phyloP scores from a whole-genome alignment of 2,888 invertebrate genomes.

The Synergus japonicus region DNA sequence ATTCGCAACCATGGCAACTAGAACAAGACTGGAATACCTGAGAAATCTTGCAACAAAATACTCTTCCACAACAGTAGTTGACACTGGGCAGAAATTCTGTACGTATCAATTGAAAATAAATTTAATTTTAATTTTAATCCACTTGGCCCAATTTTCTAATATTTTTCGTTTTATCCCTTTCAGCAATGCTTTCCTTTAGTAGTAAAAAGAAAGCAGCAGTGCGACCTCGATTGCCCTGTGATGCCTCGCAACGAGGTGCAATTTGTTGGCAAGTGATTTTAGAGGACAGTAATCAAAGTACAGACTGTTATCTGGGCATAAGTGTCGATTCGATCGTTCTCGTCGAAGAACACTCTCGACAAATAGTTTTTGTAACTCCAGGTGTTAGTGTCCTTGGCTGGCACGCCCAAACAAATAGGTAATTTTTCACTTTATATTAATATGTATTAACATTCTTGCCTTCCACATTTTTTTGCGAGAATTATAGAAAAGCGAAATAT shows the following conservation, averaged over 20 bases:
- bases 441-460: too few species aligned
- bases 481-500: not conserved
- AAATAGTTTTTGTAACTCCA: constrained; percentile 92
- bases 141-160: not conserved
- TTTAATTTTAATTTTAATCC: not conserved
- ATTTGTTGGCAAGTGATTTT: constrained; percentile 90
- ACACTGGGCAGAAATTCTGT: constrained; percentile 93
- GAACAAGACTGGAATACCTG: constrained; percentile 96
- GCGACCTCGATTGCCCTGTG: constrained; percentile 86
- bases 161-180: constrained; percentile 64
- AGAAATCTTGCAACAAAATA: constrained; percentile 94
- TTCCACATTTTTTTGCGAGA: too few species aligned
- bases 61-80: constrained; percentile 88
- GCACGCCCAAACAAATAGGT: constrained; percentile 82
- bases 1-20: constrained; percentile 97
- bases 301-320: constrained; percentile 91
- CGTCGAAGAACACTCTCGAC: constrained; percentile 89
- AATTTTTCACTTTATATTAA: constrained; percentile 31
- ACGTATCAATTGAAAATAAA: constrained; percentile 75
- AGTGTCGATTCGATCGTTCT: constrained; percentile 92
- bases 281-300: constrained; percentile 83
- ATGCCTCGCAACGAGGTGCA: constrained; percentile 86
- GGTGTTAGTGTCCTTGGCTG: constrained; percentile 89
- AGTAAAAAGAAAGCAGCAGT: constrained; percentile 88
- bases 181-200: constrained; percentile 87